Base-by-base conservation (phyloP, 2,797 vertebrate species). In the Staurois parvus region DNA sequence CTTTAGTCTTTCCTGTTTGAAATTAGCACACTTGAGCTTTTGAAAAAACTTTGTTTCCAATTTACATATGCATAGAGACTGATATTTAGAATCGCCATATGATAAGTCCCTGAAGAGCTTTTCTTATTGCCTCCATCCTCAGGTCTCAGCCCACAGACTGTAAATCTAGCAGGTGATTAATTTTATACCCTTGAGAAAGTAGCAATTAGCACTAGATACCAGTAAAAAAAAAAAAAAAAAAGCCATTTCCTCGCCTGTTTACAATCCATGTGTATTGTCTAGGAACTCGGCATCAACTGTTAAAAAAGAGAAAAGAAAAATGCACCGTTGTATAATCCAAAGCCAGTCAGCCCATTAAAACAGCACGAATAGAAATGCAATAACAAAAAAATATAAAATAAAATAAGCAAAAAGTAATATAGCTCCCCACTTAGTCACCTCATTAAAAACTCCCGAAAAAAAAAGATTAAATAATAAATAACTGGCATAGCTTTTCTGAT, bases 61-160 rank as follows among this genome's bases (percentile, higher is more conserved):
- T 99, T 98, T 99, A 96, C 97, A 99, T 99, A 98, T 97, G 96
- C 96, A 97, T 96, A 96, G 97, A 96, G 95, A 96, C 96, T 97
- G 96, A 97, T 98, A 98, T 98, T 98, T 97, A 97, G 96, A 96
- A 95, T 97, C 94, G 91, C 93, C 89, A 94, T 96, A 91, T 94
- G 91, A 95, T 95, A 93, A 92, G 94, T 97, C 96, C 96, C 97
- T 96, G 94, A 97, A 97, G 96, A 97, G 95, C 94, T 95, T 95
- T 97, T 96, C 97, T 98, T 98, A 99, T 98, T 99, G 97, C 96
- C 95, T 96, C 95, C 92, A 96, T 97, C 96, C 96, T 96, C 94
- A 93, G 96, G 97, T 97, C 96, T 96, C 95, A 94, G 95, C 94
- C 93, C 94, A 94, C 96, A 97, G 96, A 96, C 95, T 95, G 94